phyloP scores from a whole-genome alignment of 1,140 invertebrate species.

The Drosophila teissieri region DNA sequence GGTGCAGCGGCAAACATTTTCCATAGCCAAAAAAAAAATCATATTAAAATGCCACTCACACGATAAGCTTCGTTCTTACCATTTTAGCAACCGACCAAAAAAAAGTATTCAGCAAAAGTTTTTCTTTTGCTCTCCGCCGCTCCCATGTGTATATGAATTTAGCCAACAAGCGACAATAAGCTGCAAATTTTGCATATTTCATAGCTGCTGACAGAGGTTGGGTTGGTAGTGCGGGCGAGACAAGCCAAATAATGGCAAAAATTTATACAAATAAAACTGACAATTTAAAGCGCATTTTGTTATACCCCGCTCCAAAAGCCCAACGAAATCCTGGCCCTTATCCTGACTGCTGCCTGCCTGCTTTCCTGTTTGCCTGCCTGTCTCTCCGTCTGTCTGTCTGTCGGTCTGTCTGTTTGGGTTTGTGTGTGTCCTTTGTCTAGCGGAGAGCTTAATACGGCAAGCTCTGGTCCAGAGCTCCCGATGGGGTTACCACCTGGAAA shows the following conservation, averaged over 20 bases:
- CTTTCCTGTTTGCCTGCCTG: not conserved
- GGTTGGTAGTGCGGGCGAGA: constrained; percentile 43
- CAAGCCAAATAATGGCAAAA: constrained; percentile 75
- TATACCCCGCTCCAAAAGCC: constrained; percentile 2
- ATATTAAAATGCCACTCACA: constrained; percentile 82
- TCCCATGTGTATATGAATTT: constrained; percentile 46
- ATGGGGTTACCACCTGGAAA: constrained; percentile 58
- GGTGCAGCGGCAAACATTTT: constrained; percentile 46
- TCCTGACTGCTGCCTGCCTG: not conserved
- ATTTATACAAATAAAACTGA: constrained; percentile 81
- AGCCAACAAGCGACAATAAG: constrained; percentile 68
- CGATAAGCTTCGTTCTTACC: constrained; percentile 61
- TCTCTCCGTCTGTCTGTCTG: not conserved
- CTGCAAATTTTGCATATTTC: constrained; percentile 81
- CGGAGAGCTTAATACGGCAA: constrained; percentile 58
- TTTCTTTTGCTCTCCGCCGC: not conserved
- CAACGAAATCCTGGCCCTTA: constrained; percentile 8
- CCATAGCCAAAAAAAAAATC: constrained; percentile 64
- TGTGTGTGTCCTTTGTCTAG: constrained; percentile 51
- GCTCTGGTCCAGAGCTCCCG: constrained; percentile 48
- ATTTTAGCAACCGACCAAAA: constrained; percentile 18
- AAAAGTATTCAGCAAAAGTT: constrained; percentile 16
- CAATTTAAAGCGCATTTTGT: constrained; percentile 68
- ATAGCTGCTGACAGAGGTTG: constrained; percentile 68
- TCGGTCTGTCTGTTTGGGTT: not conserved